A percentile compares a stretch with the other conserved stretches of the same genome.
Conservation (phyloP, 2,113 vertebrate genomes). For the Dicentrarchus labrax region DNA sequence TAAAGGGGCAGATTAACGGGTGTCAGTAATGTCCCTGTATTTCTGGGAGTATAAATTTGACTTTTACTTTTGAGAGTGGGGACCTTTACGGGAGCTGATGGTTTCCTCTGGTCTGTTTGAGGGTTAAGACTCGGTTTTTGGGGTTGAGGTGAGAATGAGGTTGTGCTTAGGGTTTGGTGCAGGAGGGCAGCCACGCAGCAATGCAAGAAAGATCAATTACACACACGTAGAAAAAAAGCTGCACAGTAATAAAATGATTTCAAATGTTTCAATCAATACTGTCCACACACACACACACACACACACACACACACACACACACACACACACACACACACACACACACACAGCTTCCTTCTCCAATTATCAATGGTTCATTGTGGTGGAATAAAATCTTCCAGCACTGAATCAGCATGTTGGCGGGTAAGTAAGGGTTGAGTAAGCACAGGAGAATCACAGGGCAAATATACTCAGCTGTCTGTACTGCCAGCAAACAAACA, state of each 20-base stretch:
- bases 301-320: not conserved
- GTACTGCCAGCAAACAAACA: not conserved
- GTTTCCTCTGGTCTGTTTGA: too few relatives aligned
- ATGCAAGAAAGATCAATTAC: not conserved
- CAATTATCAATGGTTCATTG: not conserved
- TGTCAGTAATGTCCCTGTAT: too few relatives aligned
- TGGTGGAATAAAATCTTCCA: not conserved
- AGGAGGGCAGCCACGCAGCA: too few relatives aligned
- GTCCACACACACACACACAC: not conserved
- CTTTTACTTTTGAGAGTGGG: too few relatives aligned
- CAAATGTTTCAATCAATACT: not conserved
- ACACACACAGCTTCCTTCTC: not conserved
- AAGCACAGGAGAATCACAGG: not conserved
- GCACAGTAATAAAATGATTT: not conserved
- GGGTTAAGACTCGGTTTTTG: too few relatives aligned
- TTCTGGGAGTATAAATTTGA: too few relatives aligned
- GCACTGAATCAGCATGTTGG: not conserved
- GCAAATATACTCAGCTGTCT: not conserved
- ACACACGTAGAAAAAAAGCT: not conserved
- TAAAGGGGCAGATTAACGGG: too few relatives aligned
- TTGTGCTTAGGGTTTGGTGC: too few relatives aligned
- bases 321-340: not conserved
- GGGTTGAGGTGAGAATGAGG: too few relatives aligned
- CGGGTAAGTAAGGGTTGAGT: not conserved
- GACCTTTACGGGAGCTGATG: too few relatives aligned